Base-by-base conservation (phyloP, 2,888 invertebrate genomes). In the Trichopoda pennipes region DNA sequence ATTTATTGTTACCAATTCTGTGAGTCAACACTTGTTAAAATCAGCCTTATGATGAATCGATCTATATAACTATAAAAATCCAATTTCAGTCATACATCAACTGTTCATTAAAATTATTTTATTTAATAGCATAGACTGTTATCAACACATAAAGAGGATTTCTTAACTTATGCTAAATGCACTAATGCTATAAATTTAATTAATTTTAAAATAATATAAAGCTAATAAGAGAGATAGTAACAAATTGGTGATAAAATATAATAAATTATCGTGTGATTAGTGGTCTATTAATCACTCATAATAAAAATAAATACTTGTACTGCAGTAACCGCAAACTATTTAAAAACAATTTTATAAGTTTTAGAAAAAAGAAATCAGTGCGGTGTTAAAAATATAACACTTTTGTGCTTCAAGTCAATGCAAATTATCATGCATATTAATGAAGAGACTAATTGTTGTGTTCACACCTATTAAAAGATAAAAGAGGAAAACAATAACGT, bases 391-490 rank as follows among this genome's bases (percentile, higher is more conserved):
- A 19, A 28, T 42, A 42, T n/a, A 60, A 10, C 68, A 9, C 10
- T 10, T 32, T 9, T 60, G n/a, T 64, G 47, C 53, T 64, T 53
- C 28, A 55, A 55, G 61, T 55, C 60, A 47, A 55, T 47, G 61
- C 19, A 61, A 63, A 55, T 61, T 42, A 66, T 55, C 21, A 56
- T 78, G 58, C 70, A 78, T 78, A 51, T 69, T 69, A 74, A 69
- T 78, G 74, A 53, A 70, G 55, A 69, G 64, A 81, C 74, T 81
- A 78, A 78, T 81, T 81, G 78, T 78, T 78, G 81, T 81, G 81
- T 81, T 81, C 81, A 81, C 81, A 81, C 81, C 81, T 81, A 66
- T 81, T 78, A 70, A 78, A 75, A 69, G 49, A 73, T 73, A 81
- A 73, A 73, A 53, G 21, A 64, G 14, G 10, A n/a, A 32, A 68